Evolutionary conservation across 2,113 vertebrate genomes (phyloP).

Genomic region (Eurypyga helias): DNA sequence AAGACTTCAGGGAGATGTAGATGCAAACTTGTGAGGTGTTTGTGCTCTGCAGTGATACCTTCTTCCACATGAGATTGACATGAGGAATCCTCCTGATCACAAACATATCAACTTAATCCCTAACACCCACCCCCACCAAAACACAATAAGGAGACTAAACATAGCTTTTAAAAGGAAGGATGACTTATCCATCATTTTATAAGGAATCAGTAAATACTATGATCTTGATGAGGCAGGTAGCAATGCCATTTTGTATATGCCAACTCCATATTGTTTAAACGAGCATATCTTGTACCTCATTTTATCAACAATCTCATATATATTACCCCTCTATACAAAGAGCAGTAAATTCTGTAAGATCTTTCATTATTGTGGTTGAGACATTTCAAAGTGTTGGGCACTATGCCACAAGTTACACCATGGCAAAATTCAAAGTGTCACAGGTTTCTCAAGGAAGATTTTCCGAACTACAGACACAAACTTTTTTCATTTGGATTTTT

Average conservation of each 20-base stretch:
- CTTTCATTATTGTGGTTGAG: background rate
- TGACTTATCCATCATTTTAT: background rate
- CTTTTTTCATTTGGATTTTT: background rate
- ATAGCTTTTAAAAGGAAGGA: background rate
- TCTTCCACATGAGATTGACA: background rate
- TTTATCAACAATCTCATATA: background rate
- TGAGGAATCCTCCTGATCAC: background rate
- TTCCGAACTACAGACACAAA: background rate
- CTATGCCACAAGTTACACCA: background rate
- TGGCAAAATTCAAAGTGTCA: background rate
- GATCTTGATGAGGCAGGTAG: background rate
- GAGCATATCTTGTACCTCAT: background rate
- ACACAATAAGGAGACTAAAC: background rate
- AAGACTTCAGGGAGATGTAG: background rate
- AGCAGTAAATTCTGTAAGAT: background rate
- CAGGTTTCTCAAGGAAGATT: background rate
- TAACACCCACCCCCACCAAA: background rate
- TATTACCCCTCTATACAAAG: background rate
- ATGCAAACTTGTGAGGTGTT: background rate
- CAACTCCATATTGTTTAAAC: background rate
- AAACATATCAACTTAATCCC: background rate
- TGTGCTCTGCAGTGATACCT: background rate
- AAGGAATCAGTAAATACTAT: background rate
- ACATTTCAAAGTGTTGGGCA: background rate
- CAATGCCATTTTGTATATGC: background rate